These are phyloP conservation scores for Tenthredo livida DNA, from an alignment of 2,888 invertebrate species.

Conservation along the genomic window DNA sequence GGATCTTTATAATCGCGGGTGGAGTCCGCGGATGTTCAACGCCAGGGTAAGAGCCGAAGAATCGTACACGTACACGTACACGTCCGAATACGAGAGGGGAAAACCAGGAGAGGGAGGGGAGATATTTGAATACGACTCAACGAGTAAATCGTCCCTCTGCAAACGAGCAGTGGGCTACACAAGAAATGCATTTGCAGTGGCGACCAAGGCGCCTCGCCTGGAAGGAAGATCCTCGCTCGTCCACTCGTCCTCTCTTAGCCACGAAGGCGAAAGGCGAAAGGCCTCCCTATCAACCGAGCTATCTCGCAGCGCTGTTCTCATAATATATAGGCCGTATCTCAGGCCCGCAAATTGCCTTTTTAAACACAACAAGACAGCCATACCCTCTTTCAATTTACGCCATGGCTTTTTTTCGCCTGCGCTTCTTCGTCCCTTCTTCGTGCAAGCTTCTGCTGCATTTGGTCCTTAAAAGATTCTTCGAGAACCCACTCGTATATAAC, in stretches of 20 bases:
- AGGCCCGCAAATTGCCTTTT: conserved; percentile 77
- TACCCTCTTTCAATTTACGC: conserved; percentile 76
- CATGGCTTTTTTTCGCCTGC: conserved; percentile 70
- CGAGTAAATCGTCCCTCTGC: conserved; percentile 73
- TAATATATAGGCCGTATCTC: conserved; percentile 77
- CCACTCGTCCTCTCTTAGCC: conserved; percentile 49
- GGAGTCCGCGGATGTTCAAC: conserved; percentile 24
- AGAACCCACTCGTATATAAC: conserved; percentile 50
- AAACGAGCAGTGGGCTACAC: conserved; percentile 74
- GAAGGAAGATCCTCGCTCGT: conserved; percentile 53
- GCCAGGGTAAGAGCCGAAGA: conserved; percentile 54
- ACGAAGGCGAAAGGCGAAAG: conserved; percentile 57
- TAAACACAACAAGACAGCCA: conserved; percentile 74
- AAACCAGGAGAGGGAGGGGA: conserved; percentile 58
- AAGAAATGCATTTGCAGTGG: conserved; percentile 76
- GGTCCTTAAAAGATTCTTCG: conserved; percentile 56
- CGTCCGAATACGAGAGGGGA: conserved; percentile 54
- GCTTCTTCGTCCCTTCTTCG: conserved; percentile 53
- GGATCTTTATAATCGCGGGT: conserved; percentile 41
- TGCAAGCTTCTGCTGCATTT: conserved; percentile 65
- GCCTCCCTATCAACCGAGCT: conserved; percentile 72
- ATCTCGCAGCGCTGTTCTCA: conserved; percentile 72
- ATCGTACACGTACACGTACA: conserved; percentile 55
- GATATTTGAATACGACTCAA: conserved; percentile 74
- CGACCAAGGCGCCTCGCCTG: conserved; percentile 56